A percentile compares a stretch with the other conserved stretches of the same genome.
These are phyloP conservation scores for Chloroceryle inda DNA, from an alignment of 2,797 vertebrate species.

Conservation along the genomic window DNA sequence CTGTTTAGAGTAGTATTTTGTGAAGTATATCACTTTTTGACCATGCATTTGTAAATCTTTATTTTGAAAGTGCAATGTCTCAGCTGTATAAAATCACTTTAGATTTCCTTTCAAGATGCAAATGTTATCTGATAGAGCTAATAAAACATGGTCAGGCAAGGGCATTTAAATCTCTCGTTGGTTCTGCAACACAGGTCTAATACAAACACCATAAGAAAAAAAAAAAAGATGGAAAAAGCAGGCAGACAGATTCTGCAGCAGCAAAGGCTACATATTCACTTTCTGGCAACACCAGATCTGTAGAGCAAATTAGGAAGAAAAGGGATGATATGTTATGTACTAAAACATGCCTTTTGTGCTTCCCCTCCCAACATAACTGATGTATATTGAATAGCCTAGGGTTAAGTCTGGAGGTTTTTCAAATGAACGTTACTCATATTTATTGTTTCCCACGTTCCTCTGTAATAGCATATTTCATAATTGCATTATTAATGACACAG, in stretches of 20 bases:
- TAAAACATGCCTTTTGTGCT: background rate
- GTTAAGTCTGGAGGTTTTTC: conserved; percentile 9
- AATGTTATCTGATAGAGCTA: conserved; percentile 54
- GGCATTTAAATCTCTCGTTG: conserved; percentile 64
- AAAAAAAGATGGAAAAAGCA: conserved; percentile 25
- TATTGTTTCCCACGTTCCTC: background rate
- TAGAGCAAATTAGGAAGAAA: conserved; percentile 42
- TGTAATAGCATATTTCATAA: conserved; percentile 16
- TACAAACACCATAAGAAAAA: background rate
- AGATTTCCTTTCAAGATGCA: conserved; percentile 38
- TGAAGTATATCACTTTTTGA: conserved; percentile 20
- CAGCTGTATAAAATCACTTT: conserved; percentile 14
- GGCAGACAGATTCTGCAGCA: conserved; percentile 1
- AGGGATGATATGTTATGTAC: background rate
- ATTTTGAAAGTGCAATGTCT: conserved; percentile 51
- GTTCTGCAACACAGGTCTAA: conserved; percentile 22
- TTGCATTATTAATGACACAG: conserved; percentile 49
- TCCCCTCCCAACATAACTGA: background rate
- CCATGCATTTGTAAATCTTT: conserved; percentile 52
- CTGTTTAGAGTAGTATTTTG: conserved; percentile 19
- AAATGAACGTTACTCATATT: background rate
- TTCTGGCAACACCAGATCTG: conserved; percentile 29
- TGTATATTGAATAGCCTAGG: conserved; percentile 2
- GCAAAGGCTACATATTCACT: conserved; percentile 36
- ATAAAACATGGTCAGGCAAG: conserved; percentile 58